Evolutionary conservation across 2,113 vertebrate species (phyloP), one percentile per base, ranked within the genome.

Genomic region (Triplophysa siluroides): DNA sequence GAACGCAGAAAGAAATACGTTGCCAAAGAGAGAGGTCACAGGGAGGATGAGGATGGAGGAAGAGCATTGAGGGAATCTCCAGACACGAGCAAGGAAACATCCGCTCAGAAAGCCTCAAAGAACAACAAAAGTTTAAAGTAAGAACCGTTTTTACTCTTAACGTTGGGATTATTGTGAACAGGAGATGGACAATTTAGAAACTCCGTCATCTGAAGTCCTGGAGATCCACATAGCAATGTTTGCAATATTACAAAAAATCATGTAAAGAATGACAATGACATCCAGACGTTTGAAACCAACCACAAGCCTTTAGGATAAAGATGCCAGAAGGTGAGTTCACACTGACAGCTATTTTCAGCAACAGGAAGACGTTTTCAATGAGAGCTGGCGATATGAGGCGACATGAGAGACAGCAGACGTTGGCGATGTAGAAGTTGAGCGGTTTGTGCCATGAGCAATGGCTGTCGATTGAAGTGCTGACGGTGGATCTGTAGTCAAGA

Each of bases 1-100:
- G 96, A 98, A 82, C 95, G 95, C 18, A 95, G 95, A 89, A 99
- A 98, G 95, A 97, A 97, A 92, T 94, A 95, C 83, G 86, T 87
- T 24, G 86, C 73, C 92, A 94, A 95, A 84, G 94, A 96, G 87
- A 92, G 89, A 86, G 95, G 95, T 89, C 91, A 91, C 88, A 95
- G 94, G 88, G 93, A 93, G 8, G 94, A 96, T 85, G 93, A 63
- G 4, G 47, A 45, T 3, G 38, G 89, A 83, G 95, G 90, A 81
- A 89, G 90, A 88, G 93, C 93, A 72, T 91, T 90, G 8, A 93
- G 90, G 86, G 92, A 95, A 83, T 95, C 95, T 43, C 91, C 92
- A 76, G 95, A 95, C 80, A 95, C 94, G 29, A 95, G 93, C 33
- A 92, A 91, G 81, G 96, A 95, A 85, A 92, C 91, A 86, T 94